phyloP scores from a whole-genome alignment of 2,888 invertebrate species.

The Aporophyla nigra region DNA sequence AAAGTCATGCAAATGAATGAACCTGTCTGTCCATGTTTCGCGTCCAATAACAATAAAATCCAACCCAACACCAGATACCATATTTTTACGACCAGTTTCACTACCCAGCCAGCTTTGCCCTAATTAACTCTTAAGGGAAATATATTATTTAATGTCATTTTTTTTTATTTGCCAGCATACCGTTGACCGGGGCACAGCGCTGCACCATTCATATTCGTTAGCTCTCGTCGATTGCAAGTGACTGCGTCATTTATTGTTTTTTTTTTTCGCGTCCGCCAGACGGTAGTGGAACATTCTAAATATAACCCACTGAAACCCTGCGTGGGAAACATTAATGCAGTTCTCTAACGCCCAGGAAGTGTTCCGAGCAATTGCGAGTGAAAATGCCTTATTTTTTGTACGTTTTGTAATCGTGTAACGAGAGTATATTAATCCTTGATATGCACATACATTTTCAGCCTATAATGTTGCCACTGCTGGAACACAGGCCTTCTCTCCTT shows the following conservation, averaged over 20 bases:
- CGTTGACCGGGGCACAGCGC: constrained; percentile 34
- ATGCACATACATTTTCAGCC: too few species aligned
- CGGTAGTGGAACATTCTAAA: too few species aligned
- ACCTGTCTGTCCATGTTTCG: constrained; percentile 23
- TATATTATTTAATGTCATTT: constrained; percentile 22
- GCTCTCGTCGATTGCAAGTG: constrained; percentile 51
- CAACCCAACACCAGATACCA: constrained; percentile 21
- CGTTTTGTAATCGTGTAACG: too few species aligned
- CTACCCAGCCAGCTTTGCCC: constrained; percentile 16
- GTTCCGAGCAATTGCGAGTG: too few species aligned
- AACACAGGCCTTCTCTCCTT: too few species aligned
- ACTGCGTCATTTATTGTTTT: constrained; percentile 54
- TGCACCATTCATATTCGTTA: constrained; percentile 62
- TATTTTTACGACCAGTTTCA: constrained; percentile 42
- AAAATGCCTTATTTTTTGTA: too few species aligned
- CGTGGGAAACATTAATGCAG: too few species aligned
- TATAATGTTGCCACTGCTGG: too few species aligned
- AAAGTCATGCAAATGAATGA: constrained; percentile 53
- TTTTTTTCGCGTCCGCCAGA: constrained; percentile 6
- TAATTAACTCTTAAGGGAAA: constrained; percentile 49
- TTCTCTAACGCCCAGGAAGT: too few species aligned
- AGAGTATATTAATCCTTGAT: background rate
- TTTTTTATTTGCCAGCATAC: background rate
- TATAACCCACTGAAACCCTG: too few species aligned
- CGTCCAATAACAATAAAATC: too few species aligned